These are phyloP conservation scores for Pionites leucogaster DNA, from an alignment of 2,113 vertebrate species.

Conservation along the genomic window DNA sequence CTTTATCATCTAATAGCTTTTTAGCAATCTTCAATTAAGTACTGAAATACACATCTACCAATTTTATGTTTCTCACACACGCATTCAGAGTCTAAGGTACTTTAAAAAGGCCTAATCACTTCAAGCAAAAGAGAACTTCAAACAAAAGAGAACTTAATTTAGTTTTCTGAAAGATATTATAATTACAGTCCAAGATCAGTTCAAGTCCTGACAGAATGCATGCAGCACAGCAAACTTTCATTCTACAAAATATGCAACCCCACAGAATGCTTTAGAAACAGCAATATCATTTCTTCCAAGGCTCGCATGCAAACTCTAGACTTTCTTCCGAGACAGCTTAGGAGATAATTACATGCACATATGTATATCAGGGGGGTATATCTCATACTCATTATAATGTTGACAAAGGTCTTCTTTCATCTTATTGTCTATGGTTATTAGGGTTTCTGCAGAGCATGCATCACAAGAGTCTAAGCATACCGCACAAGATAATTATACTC, in stretches of 20 bases:
- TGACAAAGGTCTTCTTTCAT: not conserved
- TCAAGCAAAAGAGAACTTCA: not conserved
- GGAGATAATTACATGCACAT: not conserved
- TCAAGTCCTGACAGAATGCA: not conserved
- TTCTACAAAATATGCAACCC: not conserved
- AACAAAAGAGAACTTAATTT: not conserved
- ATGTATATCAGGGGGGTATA: not conserved
- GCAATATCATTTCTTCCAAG: not conserved
- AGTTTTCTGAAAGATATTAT: not conserved
- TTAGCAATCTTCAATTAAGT: not conserved
- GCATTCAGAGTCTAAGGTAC: not conserved
- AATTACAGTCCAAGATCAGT: not conserved
- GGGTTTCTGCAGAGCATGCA: not conserved
- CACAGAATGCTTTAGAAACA: not conserved
- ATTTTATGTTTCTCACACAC: not conserved
- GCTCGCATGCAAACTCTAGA: not conserved
- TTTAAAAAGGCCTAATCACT: not conserved
- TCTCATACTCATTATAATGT: not conserved
- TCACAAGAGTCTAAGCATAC: not conserved
- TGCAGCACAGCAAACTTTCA: not conserved
- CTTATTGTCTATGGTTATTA: not conserved
- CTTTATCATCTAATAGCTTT: not conserved
- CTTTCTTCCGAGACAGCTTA: not conserved
- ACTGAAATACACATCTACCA: not conserved
- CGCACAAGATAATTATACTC: not conserved